A percentile compares a stretch with the other conserved stretches of the same genome.
Evolutionary conservation across 2,888 invertebrate genomes (phyloP).

Genomic region (Microctonus aethiopoides): DNA sequence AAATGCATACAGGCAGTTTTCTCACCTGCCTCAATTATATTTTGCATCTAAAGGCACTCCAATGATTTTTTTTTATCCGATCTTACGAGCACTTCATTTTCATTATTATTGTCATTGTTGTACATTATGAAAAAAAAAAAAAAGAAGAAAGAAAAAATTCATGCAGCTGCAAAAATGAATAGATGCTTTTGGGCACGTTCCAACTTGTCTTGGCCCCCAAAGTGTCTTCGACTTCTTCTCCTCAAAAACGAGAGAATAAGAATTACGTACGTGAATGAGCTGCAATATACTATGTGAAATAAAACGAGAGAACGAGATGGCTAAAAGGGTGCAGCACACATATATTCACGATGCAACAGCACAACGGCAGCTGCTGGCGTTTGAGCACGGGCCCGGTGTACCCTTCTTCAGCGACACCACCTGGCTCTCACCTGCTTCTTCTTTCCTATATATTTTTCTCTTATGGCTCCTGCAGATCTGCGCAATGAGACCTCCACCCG

Average conservation of each 20-base stretch:
- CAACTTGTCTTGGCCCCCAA: slow-evolving; percentile 10
- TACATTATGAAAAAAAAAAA: not conserved
- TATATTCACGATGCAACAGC: slow-evolving; percentile 3
- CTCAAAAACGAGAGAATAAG: not conserved
- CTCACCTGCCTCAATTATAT: not conserved
- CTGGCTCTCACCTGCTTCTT: slow-evolving; percentile 47
- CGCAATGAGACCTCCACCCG: slow-evolving; percentile 42
- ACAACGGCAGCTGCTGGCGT: slow-evolving; percentile 36
- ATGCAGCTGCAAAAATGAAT: slow-evolving; percentile 17
- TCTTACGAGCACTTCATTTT: not conserved
- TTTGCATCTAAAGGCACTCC: not conserved
- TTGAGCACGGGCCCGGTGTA: slow-evolving; percentile 57
- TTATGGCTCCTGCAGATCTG: slow-evolving; percentile 35
- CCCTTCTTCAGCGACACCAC: slow-evolving; percentile 50
- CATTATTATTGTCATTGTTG: not conserved
- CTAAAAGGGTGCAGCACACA: slow-evolving; percentile 27
- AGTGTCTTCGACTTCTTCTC: slow-evolving; percentile 16
- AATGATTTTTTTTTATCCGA: not conserved
- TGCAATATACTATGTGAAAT: slow-evolving; percentile 23
- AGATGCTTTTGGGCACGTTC: slow-evolving; percentile 31
- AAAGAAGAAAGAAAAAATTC: not conserved
- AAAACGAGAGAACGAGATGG: slow-evolving; percentile 9
- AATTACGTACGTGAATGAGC: slow-evolving; percentile 13
- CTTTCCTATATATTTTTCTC: slow-evolving; percentile 7
- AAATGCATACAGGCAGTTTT: not conserved